Percentiles rank a stretch among this genome's conserved stretches.
phyloP scores from a whole-genome alignment of 2,797 vertebrate genomes.

The Chrosomus eos region DNA sequence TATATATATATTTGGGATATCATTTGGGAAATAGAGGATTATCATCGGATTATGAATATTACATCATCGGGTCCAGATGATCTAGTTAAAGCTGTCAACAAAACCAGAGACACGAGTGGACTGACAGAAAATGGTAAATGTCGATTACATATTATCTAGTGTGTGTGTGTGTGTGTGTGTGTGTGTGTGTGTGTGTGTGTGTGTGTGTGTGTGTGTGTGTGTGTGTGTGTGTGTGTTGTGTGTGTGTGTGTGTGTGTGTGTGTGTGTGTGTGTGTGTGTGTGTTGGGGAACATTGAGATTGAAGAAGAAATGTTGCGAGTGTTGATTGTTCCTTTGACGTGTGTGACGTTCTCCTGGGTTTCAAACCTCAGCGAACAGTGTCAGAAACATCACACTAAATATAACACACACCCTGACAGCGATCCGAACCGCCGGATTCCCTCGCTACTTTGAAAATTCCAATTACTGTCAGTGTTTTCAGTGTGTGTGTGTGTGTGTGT shows the following conservation, averaged over 20 bases:
- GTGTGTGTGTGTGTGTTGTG: constrained; percentile 46
- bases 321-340: constrained; percentile 69
- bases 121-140: no score
- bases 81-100: no score
- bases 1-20: no score
- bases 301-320: constrained; percentile 68
- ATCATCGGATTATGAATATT: no score
- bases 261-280: constrained; percentile 52
- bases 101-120: no score
- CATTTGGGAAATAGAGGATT: no score
- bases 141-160: no score
- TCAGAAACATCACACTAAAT: constrained; percentile 75
- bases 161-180: constrained; percentile 15
- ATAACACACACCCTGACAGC: constrained; percentile 75
- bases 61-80: no score
- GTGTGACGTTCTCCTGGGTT: constrained; percentile 67
- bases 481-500: constrained; percentile 30
- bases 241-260: constrained; percentile 41
- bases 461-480: constrained; percentile 76
- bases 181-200: constrained; percentile 44
- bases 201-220: constrained; percentile 48
- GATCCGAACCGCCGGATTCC: constrained; percentile 72
- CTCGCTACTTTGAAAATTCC: constrained; percentile 79
- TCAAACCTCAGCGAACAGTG: constrained; percentile 70
- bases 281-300: constrained; percentile 53